phyloP scores from a whole-genome alignment of 2,797 vertebrate genomes.

The Cirrhinus molitorella region DNA sequence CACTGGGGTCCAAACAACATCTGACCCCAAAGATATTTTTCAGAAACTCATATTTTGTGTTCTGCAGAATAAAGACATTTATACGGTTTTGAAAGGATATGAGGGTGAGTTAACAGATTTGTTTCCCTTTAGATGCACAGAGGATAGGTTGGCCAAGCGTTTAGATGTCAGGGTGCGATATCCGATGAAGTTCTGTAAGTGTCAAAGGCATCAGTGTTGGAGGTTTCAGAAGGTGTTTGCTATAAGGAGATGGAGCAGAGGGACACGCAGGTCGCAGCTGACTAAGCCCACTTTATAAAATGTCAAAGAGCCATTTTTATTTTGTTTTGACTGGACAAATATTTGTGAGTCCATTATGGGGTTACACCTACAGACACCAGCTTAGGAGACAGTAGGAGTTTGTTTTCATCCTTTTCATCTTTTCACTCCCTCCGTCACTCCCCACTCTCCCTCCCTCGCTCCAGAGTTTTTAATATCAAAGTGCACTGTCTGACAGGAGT shows the following conservation, averaged over 20 bases:
- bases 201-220: constrained; percentile 71
- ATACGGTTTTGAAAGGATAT: not conserved
- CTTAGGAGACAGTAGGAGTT: constrained; percentile 77
- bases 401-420: constrained; percentile 76
- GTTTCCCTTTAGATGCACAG: not conserved
- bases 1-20: no score
- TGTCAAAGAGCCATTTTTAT: constrained; percentile 72
- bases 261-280: constrained; percentile 64
- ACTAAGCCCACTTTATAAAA: constrained; percentile 67
- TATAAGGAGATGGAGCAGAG: constrained; percentile 64
- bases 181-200: constrained; percentile 63
- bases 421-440: constrained; percentile 69
- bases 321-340: constrained; percentile 84
- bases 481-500: constrained; percentile 76
- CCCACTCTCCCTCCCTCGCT: constrained; percentile 58
- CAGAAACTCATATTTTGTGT: not conserved
- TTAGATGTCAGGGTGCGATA: constrained; percentile 67
- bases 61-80: not conserved
- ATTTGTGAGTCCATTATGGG: constrained; percentile 81
- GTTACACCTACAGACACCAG: constrained; percentile 81
- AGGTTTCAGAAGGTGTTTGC: constrained; percentile 72
- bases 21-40: not conserved
- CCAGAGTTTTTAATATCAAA: constrained; percentile 81
- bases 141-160: constrained; percentile 46
- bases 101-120: not conserved